Evolutionary conservation across 2,797 vertebrate species (phyloP), one percentile per base, ranked within the genome.

Genomic region (Esox lucius): DNA sequence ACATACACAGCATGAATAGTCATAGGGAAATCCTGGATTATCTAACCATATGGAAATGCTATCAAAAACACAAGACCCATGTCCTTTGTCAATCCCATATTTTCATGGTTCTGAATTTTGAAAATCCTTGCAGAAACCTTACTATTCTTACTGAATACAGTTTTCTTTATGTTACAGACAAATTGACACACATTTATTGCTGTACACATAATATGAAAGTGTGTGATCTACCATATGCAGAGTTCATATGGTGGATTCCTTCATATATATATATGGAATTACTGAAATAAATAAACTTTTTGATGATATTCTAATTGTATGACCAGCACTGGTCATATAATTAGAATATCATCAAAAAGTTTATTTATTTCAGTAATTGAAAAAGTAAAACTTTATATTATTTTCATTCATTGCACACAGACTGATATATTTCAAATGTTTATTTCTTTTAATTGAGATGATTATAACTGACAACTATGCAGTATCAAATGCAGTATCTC

Each of bases 211-310:
- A 84, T 85, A 80, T 88, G 84, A 91, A 88, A 89, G 84, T 24
- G 72, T 91, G 91, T 90, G 86, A 87, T 92, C 82, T 64, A 83
- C 70, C 85, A 26, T 76, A 81, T 76, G 56, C 33, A 74, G 64
- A 77, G 68, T 64, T 39, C 35, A 39, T 39, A 6, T 39, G 35
- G 35, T 39, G 35, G 35, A 39, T 39, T 76, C 71, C 72, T 71
- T 26, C 67, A 65, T 83, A 2, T 33, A 33, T 33, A 33, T 33
- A 33, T n/a, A n/a, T n/a, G n/a, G n/a, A n/a, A n/a, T n/a, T n/a
- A n/a, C n/a, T n/a, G n/a, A n/a, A n/a, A n/a, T n/a, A n/a, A n/a
- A n/a, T n/a, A n/a, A n/a, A n/a, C n/a, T n/a, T n/a, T n/a, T n/a
- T n/a, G n/a, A n/a, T n/a, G n/a, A n/a, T n/a, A n/a, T n/a, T n/a